Evolutionary conservation across 1,140 invertebrate genomes (phyloP).

Genomic region (Magallana ariakensis): DNA sequence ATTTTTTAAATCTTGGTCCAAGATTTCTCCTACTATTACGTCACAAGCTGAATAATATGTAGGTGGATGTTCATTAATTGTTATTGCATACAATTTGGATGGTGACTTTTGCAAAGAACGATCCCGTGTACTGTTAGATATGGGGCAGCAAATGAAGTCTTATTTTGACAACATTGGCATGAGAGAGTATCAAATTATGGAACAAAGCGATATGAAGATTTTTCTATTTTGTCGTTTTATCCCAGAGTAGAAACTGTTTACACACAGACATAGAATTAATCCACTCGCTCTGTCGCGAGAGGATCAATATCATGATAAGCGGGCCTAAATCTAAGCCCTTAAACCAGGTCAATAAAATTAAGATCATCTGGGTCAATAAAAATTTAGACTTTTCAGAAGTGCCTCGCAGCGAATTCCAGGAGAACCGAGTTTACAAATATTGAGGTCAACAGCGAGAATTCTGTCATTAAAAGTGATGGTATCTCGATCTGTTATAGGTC

Average conservation of each 20-base stretch:
- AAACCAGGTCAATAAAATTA: slow-evolving; percentile 26
- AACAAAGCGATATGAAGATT: neutral
- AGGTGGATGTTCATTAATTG: neutral
- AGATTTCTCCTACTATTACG: neutral
- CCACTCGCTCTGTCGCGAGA: neutral
- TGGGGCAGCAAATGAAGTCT: neutral
- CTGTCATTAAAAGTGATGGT: neutral
- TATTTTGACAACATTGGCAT: neutral
- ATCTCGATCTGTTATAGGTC: neutral
- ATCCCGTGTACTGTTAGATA: neutral
- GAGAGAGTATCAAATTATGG: neutral
- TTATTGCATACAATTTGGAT: neutral
- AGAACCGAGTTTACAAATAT: neutral
- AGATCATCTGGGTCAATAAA: neutral
- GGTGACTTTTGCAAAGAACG: neutral
- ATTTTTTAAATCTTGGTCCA: neutral
- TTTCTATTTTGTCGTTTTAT: neutral
- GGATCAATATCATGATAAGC: neutral
- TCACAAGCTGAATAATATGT: neutral
- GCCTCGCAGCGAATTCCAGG: slow-evolving; percentile 8
- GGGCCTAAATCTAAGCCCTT: neutral
- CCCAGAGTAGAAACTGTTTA: neutral
- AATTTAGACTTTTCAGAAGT: neutral
- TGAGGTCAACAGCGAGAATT: neutral
- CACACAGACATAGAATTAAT: neutral